Percentiles rank a stretch among this genome's conserved stretches.
These are phyloP conservation scores for Meta bourneti DNA, from an alignment of 2,888 invertebrate genomes.

Conservation along the genomic window DNA sequence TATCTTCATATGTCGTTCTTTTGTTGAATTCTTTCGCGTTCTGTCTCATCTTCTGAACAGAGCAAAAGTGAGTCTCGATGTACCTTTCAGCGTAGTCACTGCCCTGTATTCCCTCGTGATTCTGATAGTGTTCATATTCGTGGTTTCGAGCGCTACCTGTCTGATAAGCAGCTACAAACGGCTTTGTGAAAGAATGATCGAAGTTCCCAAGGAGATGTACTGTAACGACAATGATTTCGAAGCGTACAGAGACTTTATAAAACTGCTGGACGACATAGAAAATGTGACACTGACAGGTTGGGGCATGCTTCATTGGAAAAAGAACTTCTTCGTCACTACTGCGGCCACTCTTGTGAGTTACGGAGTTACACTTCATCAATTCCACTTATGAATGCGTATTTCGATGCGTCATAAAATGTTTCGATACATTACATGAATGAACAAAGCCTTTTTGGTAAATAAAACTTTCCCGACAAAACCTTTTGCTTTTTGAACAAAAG, in stretches of 20 bases:
- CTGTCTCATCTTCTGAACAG: conserved; percentile 9
- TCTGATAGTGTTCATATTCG: not conserved
- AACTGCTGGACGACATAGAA: conserved; percentile 7
- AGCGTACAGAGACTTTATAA: conserved; percentile 4
- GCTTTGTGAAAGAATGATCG: not conserved
- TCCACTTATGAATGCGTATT: not conserved
- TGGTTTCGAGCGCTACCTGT: not conserved
- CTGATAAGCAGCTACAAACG: not conserved
- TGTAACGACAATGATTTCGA: not conserved
- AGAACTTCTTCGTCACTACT: conserved; percentile 13
- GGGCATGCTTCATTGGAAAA: conserved; percentile 19
- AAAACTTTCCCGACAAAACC: no score
- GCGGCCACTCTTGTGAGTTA: conserved; percentile 9
- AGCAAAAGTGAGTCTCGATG: not conserved
- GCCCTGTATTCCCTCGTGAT: not conserved
- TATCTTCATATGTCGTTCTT: not conserved
- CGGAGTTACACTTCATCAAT: conserved; percentile 13
- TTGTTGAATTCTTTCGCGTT: conserved; percentile 9
- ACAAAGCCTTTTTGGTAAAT: no score
- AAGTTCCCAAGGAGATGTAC: conserved; percentile 2
- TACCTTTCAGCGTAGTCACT: not conserved
- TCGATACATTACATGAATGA: no score
- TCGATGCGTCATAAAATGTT: not conserved
- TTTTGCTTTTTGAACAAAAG: no score
- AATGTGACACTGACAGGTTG: conserved; percentile 19